Conservation (phyloP, 2,888 invertebrate species). For the Philopedon plagiatum region DNA sequence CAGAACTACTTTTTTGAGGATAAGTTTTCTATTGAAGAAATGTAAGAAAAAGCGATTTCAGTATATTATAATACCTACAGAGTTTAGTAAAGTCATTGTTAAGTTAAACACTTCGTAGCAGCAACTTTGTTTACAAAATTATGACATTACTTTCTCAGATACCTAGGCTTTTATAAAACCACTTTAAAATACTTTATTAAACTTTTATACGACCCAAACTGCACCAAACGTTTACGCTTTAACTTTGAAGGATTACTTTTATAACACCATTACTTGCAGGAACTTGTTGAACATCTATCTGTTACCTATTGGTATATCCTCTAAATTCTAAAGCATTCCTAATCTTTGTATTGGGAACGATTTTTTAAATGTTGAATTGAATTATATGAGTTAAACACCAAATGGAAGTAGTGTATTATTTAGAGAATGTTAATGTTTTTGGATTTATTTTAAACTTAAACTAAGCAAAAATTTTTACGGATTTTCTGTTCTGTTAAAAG, state of each 20-base stretch:
- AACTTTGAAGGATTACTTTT: slow-evolving; percentile 19
- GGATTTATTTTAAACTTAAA: no score
- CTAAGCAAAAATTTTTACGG: no score
- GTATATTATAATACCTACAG: slow-evolving; percentile 7
- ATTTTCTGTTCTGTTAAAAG: no score
- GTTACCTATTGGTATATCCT: neutral
- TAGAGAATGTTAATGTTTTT: no score
- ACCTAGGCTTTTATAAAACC: neutral
- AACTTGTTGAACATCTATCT: slow-evolving; percentile 20
- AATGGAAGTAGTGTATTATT: no score
- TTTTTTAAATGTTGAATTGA: no score
- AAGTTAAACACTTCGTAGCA: neutral
- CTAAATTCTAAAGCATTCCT: no score
- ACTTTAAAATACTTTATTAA: slow-evolving; percentile 6
- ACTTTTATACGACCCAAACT: slow-evolving; percentile 3
- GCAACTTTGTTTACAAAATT: neutral
- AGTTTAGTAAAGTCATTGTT: slow-evolving; percentile 3
- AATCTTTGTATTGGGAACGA: no score
- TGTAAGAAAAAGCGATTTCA: slow-evolving; percentile 14
- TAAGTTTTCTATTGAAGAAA: no score
- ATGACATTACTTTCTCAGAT: neutral
- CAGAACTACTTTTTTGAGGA: no score
- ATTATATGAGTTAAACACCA: no score
- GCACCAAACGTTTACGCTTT: neutral
- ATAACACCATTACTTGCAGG: neutral